Evolutionary conservation across 2,888 invertebrate species (phyloP), one percentile per base, ranked within the genome.

Genomic region (Autographa pulchrina): DNA sequence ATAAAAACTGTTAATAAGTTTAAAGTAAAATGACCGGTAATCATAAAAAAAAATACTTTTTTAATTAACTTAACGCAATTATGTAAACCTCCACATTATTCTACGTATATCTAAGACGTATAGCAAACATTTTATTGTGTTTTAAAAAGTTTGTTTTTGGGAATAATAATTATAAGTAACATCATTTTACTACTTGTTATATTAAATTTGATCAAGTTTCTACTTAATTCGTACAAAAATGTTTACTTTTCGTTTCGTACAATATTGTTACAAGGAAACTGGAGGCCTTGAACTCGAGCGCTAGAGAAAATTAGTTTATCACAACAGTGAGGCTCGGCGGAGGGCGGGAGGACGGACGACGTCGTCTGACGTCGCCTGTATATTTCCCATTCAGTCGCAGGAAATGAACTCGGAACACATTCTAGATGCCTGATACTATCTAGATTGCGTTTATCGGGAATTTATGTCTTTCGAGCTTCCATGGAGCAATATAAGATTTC

Each of bases 401-500:
- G 81, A 78, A 80, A 80, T 77, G 73, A 72, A 66, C 72, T 38
- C 72, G 62, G 81, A 78, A 77, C 81, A 72, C 77, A 77, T 78
- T 68, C 63, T 72, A 77, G 73, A 66, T 62, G 72, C 31, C 61
- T 66, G 81, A 78, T 78, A 77, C 72, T 77, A 78, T 78, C 77
- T 78, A 80, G 81, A 77, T 78, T 80, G 65, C 68, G 61, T 68
- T 72, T 72, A 77, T 80, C 72, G 56, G 68, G 65, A 72, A 78
- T 78, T 80, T 77, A 80, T 77, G 77, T 80, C 60, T 56, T 56
- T 77, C 68, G 80, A 77, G 58, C 72, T 58, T 41, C 43, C 61
- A 66, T 80, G 77, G 62, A 72, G 58, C 80, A 61, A 72, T 76
- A 54, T 68, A 71, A 68, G 77, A 68, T 77, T 65, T 56, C 38